These are phyloP conservation scores for Isaurus tuberculatus DNA, from an alignment of 92 coral and sea anemone genomes.

Conservation along the genomic window DNA sequence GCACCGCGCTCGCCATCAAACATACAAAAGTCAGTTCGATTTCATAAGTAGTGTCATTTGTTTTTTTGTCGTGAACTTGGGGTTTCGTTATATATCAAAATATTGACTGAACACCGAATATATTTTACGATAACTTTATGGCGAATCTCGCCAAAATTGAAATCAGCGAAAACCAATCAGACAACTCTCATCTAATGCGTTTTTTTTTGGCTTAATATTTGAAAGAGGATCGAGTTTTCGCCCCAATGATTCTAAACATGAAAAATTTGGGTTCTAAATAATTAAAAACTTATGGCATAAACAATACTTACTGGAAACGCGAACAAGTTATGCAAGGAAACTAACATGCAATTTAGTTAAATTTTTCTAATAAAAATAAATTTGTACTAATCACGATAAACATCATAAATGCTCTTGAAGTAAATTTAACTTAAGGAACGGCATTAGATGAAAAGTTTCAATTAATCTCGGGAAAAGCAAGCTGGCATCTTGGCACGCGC, in stretches of 20 bases:
- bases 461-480: slow-evolving; percentile 33
- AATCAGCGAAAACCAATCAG: neutral
- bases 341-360: slow-evolving; percentile 33
- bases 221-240: slow-evolving; percentile 8
- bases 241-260: slow-evolving; percentile 21
- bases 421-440: slow-evolving; percentile 31
- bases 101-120: slow-evolving; percentile 13
- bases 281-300: slow-evolving; percentile 35
- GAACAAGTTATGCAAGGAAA: slow-evolving; percentile 21
- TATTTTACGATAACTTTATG: neutral
- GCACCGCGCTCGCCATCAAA: neutral
- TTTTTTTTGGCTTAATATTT: neutral
- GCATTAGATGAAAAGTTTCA: slow-evolving; percentile 42
- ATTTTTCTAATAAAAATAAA: slow-evolving; percentile 47
- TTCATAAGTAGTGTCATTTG: slow-evolving; percentile 30
- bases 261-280: slow-evolving; percentile 35
- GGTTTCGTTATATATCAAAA: slow-evolving; percentile 6
- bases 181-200: neutral
- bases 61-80: slow-evolving; percentile 22
- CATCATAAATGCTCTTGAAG: slow-evolving; percentile 29
- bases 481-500: slow-evolving; percentile 44
- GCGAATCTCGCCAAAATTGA: neutral
- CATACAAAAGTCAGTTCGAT: slow-evolving; percentile 49
- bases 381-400: slow-evolving; percentile 39
- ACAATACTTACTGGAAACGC: slow-evolving; percentile 16